Percentiles rank a stretch among this genome's conserved stretches.
phyloP scores from a whole-genome alignment of 2,113 vertebrate genomes.

The Phoenicopterus ruber region DNA sequence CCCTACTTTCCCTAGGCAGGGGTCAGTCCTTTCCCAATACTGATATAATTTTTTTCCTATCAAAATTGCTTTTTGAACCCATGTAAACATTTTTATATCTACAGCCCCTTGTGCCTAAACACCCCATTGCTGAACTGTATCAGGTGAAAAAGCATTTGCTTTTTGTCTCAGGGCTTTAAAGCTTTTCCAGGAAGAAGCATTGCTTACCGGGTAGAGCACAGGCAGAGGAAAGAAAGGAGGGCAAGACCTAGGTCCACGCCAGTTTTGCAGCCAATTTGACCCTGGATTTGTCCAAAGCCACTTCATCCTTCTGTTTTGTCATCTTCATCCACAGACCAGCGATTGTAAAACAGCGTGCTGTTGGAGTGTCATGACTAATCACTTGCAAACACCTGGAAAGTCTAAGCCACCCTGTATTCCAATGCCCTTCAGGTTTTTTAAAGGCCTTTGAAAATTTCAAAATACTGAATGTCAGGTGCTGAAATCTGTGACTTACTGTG shows the following conservation, averaged over 20 bases:
- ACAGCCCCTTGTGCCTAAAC: neutral
- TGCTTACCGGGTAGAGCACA: neutral
- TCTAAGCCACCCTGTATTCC: too few species aligned
- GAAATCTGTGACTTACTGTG: neutral
- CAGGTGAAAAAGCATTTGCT: neutral
- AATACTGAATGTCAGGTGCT: neutral
- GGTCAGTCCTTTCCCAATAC: neutral
- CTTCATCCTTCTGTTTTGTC: neutral
- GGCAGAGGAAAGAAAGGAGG: neutral
- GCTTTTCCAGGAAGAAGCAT: neutral
- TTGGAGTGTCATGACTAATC: neutral
- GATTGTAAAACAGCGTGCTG: neutral
- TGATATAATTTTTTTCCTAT: neutral
- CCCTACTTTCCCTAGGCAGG: neutral
- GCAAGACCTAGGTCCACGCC: neutral
- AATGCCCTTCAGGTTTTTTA: neutral
- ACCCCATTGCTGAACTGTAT: neutral
- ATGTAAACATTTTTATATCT: neutral
- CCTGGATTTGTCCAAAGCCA: neutral
- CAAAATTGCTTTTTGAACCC: neutral
- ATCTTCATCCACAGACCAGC: neutral
- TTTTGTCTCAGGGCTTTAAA: neutral
- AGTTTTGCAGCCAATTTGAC: neutral
- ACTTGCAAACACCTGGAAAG: neutral
- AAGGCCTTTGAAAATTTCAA: neutral